Base-by-base conservation (phyloP, 2,888 invertebrate genomes). In the Dolichopus griseipennis region DNA sequence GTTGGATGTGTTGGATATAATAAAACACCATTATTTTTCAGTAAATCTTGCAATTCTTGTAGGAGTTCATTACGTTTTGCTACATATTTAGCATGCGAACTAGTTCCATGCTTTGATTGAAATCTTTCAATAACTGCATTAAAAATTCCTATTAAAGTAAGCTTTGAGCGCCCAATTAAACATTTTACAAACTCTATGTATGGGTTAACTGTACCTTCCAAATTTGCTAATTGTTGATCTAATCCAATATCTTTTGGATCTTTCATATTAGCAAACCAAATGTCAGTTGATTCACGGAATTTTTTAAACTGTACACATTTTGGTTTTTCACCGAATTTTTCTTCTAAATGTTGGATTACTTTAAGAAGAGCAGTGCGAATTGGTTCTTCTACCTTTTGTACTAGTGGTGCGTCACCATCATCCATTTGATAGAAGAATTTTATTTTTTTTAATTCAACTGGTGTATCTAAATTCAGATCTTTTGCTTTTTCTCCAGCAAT, bases 351-450 rank as follows among this genome's bases (percentile, higher is more conserved):
- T 68, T 71, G 76, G 7, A 81, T 81, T 65, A 81, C 80, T 8
- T 79, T 78, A 70, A 79, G 79, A 52, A 81, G 78, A 67, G 79
- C 81, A 62, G 75, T 77, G 71, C 80, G 79, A 61, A 81, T 72
- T 68, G 81, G 81, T 41, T 77, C 74, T 66, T 79, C 79, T 0
- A 81, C 73, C 0, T 80, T 79, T 1, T 80, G 75, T 77, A 87
- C 84, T 66, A 90, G 83, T 33, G 87, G 85, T 67, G 88, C 86
- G 6, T 87, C 85, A 0, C 85, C 88, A 72, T 91, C 90, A 71
- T 91, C 88, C 72, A 91, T 89, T 87, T 94, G 88, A 76, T 90
- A 94, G 77, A 87, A 94, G 74, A 91, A 86, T 70, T 87, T 89
- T 43, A 95, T 78, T 71, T 89, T 86, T 63, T 84, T 84, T 62